phyloP scores from a whole-genome alignment of 2,797 vertebrate genomes.

The Semotilus atromaculatus region DNA sequence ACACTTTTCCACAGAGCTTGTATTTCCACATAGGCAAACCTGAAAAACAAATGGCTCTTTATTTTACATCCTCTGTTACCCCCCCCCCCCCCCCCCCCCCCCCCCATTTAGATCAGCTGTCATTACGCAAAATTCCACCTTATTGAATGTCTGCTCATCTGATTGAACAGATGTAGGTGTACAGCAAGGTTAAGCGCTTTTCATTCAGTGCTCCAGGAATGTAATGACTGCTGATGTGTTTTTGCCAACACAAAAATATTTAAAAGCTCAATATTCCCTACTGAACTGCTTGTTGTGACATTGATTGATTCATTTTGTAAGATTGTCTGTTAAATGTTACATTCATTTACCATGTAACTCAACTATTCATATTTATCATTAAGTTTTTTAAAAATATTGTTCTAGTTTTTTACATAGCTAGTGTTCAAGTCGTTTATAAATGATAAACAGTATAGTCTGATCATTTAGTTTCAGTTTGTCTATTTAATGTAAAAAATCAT shows the following conservation, averaged over 20 bases:
- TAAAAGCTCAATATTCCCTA: slow-evolving; percentile 39
- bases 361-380: neutral
- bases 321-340: neutral
- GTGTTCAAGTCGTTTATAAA: neutral
- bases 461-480: neutral
- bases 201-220: slow-evolving; percentile 58
- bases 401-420: neutral
- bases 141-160: slow-evolving; percentile 54
- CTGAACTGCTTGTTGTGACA: slow-evolving; percentile 21
- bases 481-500: neutral
- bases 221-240: slow-evolving; percentile 60
- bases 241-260: slow-evolving; percentile 49
- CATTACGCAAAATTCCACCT: slow-evolving; percentile 32
- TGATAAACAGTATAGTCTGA: neutral
- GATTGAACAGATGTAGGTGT: slow-evolving; percentile 56
- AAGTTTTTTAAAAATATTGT: neutral
- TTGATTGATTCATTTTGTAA: neutral
- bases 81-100: neutral
- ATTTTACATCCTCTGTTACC: neutral
- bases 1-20: no score
- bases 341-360: neutral
- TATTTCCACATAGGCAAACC: slow-evolving; percentile 7
- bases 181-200: slow-evolving; percentile 57
- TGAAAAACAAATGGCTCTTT: neutral
- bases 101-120: slow-evolving; percentile 46